Percentiles rank a stretch among this genome's conserved stretches.
phyloP scores from a whole-genome alignment of 1,140 invertebrate genomes.

The Zaprionus lachaisei region DNA sequence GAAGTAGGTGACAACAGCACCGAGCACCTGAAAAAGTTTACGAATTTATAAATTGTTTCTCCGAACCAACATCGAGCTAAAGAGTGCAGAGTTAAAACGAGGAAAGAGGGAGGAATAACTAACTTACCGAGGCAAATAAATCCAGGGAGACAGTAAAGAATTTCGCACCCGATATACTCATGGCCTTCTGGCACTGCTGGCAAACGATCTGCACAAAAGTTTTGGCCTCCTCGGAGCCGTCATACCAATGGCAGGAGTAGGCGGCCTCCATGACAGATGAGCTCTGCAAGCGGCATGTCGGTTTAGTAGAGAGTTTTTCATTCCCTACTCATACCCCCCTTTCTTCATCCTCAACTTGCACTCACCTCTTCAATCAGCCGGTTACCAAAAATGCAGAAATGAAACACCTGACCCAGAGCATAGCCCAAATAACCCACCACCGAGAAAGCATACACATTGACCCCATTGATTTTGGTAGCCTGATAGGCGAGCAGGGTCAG shows the following conservation, averaged over 20 bases:
- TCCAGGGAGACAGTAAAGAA: constrained; percentile 94
- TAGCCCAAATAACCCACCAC: constrained; percentile 92
- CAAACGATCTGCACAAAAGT: constrained; percentile 96
- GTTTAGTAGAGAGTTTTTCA: not conserved
- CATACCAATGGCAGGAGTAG: constrained; percentile 94
- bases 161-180: constrained; percentile 94
- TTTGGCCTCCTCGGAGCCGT: constrained; percentile 94
- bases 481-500: constrained; percentile 93
- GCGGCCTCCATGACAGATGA: constrained; percentile 95
- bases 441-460: constrained; percentile 90
- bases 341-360: constrained; percentile 12
- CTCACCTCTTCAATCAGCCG: constrained; percentile 92
- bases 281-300: constrained; percentile 86
- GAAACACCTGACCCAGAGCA: constrained; percentile 92
- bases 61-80: not conserved
- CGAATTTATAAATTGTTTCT: constrained; percentile 31
- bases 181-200: constrained; percentile 94
- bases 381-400: constrained; percentile 94
- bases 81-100: not conserved
- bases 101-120: not conserved
- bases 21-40: constrained; percentile 88
- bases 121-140: constrained; percentile 92
- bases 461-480: constrained; percentile 91
- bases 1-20: constrained; percentile 94
- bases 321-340: not conserved